phyloP scores from a whole-genome alignment of 2,888 invertebrate species.

The Heliconius ismenius region DNA sequence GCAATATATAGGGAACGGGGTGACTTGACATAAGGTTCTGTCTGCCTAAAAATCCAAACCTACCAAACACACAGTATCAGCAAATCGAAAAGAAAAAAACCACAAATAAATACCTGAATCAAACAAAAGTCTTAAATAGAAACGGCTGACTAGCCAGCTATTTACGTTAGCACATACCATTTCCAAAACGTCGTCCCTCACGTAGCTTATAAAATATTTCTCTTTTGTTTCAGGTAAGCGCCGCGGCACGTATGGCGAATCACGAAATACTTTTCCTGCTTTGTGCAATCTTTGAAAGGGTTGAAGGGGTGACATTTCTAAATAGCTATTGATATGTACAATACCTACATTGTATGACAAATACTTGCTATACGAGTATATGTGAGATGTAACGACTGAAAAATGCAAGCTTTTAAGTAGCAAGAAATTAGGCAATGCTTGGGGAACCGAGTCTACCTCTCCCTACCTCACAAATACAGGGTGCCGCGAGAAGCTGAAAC shows the following conservation, averaged over 20 bases:
- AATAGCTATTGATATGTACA: constrained; percentile 12
- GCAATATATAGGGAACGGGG: too few relatives aligned
- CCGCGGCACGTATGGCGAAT: constrained; percentile 37
- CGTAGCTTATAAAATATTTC: constrained; percentile 44
- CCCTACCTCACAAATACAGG: too few relatives aligned
- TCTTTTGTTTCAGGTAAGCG: constrained; percentile 47
- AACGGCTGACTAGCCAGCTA: constrained; percentile 2
- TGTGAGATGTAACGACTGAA: not conserved
- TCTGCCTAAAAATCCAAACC: not conserved
- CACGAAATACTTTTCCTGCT: constrained; percentile 35
- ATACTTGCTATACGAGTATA: not conserved
- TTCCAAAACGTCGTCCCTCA: constrained; percentile 24
- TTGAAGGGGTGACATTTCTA: constrained; percentile 33
- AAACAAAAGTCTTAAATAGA: not conserved
- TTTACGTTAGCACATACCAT: constrained; percentile 15
- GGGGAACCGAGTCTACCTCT: too few relatives aligned
- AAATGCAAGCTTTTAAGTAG: too few relatives aligned
- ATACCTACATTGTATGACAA: not conserved
- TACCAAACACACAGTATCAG: not conserved
- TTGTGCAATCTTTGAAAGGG: constrained; percentile 35
- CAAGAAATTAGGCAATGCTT: too few relatives aligned
- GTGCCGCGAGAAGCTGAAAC: too few relatives aligned
- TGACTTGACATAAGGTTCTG: too few relatives aligned
- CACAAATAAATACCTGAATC: not conserved
- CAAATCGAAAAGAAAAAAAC: not conserved